A percentile compares a stretch with the other conserved stretches of the same genome.
phyloP scores from a whole-genome alignment of 2,888 invertebrate species.

The Xestobium rufovillosum region DNA sequence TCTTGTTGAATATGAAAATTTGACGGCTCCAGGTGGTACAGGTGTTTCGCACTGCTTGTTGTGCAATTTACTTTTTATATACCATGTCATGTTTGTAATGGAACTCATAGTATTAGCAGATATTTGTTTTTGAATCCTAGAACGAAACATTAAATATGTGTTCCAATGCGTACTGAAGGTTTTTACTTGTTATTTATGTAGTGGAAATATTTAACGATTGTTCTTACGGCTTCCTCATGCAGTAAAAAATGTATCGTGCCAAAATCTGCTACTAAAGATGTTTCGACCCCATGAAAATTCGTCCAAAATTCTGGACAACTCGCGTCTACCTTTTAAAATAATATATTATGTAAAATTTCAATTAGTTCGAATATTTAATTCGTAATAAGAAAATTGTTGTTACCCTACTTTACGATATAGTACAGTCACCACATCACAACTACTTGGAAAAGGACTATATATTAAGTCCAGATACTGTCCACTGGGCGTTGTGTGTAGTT shows the following conservation, averaged over 20 bases:
- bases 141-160: constrained; percentile 18
- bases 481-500: constrained; percentile 63
- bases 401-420: constrained; percentile 64
- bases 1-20: constrained; percentile 64
- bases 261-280: constrained; percentile 64
- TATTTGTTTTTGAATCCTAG: constrained; percentile 29
- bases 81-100: constrained; percentile 35
- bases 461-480: constrained; percentile 72
- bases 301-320: constrained; percentile 76
- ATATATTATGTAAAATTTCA: constrained; percentile 9
- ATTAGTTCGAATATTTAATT: too few relatives aligned
- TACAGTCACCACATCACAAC: constrained; percentile 60
- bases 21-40: constrained; percentile 67
- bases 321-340: constrained; percentile 58
- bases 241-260: constrained; percentile 56
- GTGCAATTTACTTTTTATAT: constrained; percentile 25
- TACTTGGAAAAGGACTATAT: constrained; percentile 49
- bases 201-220: constrained; percentile 61
- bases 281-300: constrained; percentile 74
- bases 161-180: constrained; percentile 14
- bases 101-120: constrained; percentile 26
- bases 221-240: constrained; percentile 65
- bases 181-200: constrained; percentile 56
- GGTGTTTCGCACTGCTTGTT: constrained; percentile 53
- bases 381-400: too few relatives aligned